A percentile compares a stretch with the other conserved stretches of the same genome.
Evolutionary conservation across 2,797 vertebrate genomes (phyloP).

Genomic region (Darevskia mixta): DNA sequence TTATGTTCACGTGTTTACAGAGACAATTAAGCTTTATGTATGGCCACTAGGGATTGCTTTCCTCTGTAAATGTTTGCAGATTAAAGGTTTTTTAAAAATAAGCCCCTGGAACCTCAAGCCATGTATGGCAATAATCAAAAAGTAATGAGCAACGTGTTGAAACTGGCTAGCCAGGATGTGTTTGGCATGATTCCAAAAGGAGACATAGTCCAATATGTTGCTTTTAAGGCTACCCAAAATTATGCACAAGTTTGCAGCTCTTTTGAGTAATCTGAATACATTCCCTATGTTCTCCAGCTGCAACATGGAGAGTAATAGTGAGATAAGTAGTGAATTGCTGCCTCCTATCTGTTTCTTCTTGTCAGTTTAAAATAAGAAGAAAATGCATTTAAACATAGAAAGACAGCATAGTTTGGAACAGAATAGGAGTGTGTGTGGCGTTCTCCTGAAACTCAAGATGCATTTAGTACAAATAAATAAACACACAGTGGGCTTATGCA

Average conservation of each 20-base stretch:
- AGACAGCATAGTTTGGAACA: background rate
- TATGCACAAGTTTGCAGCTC: constrained; percentile 7
- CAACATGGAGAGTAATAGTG: background rate
- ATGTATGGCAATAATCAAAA: constrained; percentile 75
- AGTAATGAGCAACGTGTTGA: constrained; percentile 42
- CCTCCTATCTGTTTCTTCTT: constrained; percentile 18
- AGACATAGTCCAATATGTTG: constrained; percentile 53
- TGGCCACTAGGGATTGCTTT: constrained; percentile 75
- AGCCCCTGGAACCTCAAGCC: constrained; percentile 80
- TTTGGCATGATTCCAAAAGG: constrained; percentile 68
- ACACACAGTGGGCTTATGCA: background rate
- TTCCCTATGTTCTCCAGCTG: background rate
- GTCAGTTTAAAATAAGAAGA: constrained; percentile 13
- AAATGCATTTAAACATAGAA: background rate
- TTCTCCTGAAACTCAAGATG: background rate
- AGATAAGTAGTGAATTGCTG: background rate
- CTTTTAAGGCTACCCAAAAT: constrained; percentile 15
- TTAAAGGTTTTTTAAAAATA: constrained; percentile 83
- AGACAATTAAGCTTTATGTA: constrained; percentile 73
- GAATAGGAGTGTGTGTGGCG: background rate
- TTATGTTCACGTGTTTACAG: constrained; percentile 68
- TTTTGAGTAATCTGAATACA: background rate
- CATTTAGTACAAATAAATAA: background rate
- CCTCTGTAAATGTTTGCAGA: constrained; percentile 89
- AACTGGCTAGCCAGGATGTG: constrained; percentile 70